Percentiles rank a stretch among this genome's conserved stretches.
These are phyloP conservation scores for Tauraco hartlaubi DNA, from an alignment of 2,797 vertebrate genomes.

Conservation along the genomic window DNA sequence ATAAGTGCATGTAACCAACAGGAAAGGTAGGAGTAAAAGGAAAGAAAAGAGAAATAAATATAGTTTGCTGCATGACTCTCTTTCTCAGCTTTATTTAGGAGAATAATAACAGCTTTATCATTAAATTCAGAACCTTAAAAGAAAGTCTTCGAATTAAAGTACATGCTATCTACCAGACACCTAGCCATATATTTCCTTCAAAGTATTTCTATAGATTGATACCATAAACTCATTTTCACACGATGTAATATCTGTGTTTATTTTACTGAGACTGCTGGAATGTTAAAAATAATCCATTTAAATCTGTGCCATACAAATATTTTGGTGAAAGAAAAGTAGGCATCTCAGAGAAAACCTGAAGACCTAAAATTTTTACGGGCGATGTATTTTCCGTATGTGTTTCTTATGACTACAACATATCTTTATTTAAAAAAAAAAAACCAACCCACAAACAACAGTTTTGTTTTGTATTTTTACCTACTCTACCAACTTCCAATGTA, in stretches of 20 bases:
- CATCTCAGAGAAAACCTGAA: not conserved
- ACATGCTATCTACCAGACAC: not conserved
- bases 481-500: not conserved
- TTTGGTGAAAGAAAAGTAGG: not conserved
- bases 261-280: not conserved
- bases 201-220: not conserved
- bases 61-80: not conserved
- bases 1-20: not conserved
- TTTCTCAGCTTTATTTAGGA: not conserved
- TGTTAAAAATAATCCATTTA: not conserved
- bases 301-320: not conserved
- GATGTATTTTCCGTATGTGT: not conserved
- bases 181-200: not conserved
- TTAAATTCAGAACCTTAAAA: not conserved
- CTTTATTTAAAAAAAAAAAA: not conserved
- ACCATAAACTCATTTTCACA: not conserved
- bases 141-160: not conserved
- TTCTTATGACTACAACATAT: not conserved
- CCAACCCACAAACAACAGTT: not conserved
- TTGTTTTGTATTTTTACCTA: not conserved
- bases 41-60: not conserved
- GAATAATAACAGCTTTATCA: not conserved
- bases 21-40: not conserved
- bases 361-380: not conserved
- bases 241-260: not conserved